These are phyloP conservation scores for Lacerta agilis DNA, from an alignment of 2,797 vertebrate species.

Conservation along the genomic window DNA sequence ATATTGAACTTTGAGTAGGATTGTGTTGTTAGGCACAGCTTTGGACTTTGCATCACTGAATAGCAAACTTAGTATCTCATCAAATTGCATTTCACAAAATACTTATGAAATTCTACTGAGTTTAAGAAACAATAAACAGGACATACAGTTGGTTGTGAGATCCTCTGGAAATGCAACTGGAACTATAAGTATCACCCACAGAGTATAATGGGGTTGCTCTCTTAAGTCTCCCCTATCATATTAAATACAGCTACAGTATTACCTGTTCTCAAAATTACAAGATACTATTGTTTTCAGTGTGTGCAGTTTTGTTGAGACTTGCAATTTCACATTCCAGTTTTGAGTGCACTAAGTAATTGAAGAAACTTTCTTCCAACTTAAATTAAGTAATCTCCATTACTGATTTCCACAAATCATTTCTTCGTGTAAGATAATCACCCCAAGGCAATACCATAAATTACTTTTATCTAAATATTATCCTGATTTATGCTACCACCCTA, in stretches of 20 bases:
- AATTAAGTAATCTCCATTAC: background rate
- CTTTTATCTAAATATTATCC: background rate
- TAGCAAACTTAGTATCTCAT: too few relatives aligned
- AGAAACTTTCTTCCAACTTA: background rate
- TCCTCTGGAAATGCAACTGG: background rate
- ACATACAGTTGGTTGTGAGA: background rate
- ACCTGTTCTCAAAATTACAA: background rate
- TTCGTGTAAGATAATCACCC: background rate
- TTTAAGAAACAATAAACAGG: background rate
- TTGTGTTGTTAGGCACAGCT: background rate
- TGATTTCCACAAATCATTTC: background rate
- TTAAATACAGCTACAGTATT: background rate
- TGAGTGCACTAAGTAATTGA: background rate
- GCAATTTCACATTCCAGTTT: background rate
- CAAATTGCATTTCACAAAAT: background rate
- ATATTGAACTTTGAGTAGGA: too few relatives aligned
- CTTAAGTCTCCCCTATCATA: background rate
- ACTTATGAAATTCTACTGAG: background rate
- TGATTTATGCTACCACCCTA: too few relatives aligned
- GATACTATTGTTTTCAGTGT: background rate
- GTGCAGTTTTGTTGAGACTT: background rate
- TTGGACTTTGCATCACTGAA: background rate
- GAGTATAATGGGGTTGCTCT: background rate
- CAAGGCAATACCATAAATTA: background rate
- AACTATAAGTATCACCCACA: too few relatives aligned